A percentile compares a stretch with the other conserved stretches of the same genome.
Conservation (phyloP, 2,797 vertebrate genomes). For the Clarias fuscus region DNA sequence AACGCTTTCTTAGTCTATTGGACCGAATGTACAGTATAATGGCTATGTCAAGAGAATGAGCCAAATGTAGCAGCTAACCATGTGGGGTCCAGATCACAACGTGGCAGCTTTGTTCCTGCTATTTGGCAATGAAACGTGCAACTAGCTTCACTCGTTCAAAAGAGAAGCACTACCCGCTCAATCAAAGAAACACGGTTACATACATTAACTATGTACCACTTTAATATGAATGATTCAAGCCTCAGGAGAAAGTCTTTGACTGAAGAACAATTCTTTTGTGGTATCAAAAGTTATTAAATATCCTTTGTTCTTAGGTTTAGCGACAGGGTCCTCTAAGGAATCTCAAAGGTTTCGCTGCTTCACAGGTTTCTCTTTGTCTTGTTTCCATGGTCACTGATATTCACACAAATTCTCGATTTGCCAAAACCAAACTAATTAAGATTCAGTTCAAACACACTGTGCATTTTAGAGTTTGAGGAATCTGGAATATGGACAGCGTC, state of each 20-base stretch:
- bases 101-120: neutral
- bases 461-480: constrained; percentile 20
- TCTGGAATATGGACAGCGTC: neutral
- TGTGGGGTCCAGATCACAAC: neutral
- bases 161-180: neutral
- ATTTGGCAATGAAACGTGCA: neutral
- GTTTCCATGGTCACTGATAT: constrained; percentile 30
- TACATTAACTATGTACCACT: neutral
- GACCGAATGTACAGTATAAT: neutral
- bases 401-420: constrained; percentile 16
- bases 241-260: neutral
- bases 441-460: constrained; percentile 24
- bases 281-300: neutral
- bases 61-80: neutral
- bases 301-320: constrained; percentile 1
- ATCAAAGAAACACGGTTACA: neutral
- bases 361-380: constrained; percentile 10
- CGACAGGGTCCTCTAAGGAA: neutral
- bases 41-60: neutral
- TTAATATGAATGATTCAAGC: neutral
- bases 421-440: constrained; percentile 24
- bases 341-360: neutral
- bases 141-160: neutral
- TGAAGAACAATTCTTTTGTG: neutral
- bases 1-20: neutral